Conservation (phyloP, 2,888 invertebrate species). For the Trichacis sp. region DNA sequence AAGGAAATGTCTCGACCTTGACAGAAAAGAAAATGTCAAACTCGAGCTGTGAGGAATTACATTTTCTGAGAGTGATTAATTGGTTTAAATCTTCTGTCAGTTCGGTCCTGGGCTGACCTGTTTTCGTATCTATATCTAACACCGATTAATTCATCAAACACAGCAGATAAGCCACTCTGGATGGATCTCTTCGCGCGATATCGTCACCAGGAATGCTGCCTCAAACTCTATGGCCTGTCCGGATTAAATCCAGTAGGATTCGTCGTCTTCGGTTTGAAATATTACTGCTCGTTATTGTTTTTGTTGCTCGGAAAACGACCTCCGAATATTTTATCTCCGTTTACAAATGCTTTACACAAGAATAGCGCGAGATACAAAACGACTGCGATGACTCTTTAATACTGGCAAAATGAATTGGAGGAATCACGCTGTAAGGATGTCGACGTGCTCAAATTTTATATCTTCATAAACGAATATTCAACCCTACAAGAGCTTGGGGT, state of each 20-base stretch:
- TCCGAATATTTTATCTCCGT: no score
- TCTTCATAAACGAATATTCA: conserved; percentile 28
- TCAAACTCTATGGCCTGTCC: conserved; percentile 10
- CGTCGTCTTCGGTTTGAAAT: not conserved
- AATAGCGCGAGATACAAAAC: no score
- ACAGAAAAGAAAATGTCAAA: conserved; percentile 34
- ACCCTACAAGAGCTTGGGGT: conserved; percentile 45
- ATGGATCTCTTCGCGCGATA: conserved; percentile 52
- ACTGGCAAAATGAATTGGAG: no score
- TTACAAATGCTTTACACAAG: no score
- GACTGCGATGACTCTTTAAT: no score
- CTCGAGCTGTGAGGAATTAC: no score
- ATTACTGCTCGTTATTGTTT: no score
- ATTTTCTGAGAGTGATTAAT: conserved; percentile 56
- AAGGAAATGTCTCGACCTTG: not conserved
- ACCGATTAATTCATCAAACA: conserved; percentile 65
- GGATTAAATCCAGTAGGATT: not conserved
- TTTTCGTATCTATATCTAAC: conserved; percentile 51
- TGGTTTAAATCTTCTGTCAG: conserved; percentile 56
- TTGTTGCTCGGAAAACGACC: no score
- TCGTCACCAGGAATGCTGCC: conserved; percentile 42
- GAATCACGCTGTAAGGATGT: no score
- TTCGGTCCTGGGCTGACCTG: conserved; percentile 46
- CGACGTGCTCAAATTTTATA: conserved; percentile 21
- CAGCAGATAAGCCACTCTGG: conserved; percentile 49